A percentile compares a stretch with the other conserved stretches of the same genome.
phyloP scores from a whole-genome alignment of 23 tunicate species.

The Aplidium turbinatum region DNA sequence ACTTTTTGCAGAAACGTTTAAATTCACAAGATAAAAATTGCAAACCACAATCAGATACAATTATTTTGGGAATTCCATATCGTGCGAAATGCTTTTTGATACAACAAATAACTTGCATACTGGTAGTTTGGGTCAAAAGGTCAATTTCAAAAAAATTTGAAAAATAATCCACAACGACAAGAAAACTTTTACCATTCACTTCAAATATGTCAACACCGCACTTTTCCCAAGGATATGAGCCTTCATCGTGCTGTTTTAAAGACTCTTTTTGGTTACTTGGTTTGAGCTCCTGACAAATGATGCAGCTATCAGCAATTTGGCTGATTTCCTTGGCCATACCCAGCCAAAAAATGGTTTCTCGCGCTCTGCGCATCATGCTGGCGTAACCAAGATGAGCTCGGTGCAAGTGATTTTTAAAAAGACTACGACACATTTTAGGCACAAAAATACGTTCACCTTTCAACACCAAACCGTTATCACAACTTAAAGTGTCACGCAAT shows the following conservation, averaged over 20 bases:
- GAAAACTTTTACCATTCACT: constrained; percentile 3
- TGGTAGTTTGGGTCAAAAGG: constrained; percentile 4
- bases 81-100: constrained; percentile 24
- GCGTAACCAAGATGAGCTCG: constrained; percentile 19
- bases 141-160: constrained; percentile 44
- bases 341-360: constrained; percentile 34
- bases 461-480: constrained; percentile 7
- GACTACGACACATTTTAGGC: not conserved
- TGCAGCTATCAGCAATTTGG: not conserved
- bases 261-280: constrained; percentile 7
- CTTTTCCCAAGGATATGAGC: constrained; percentile 22
- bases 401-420: constrained; percentile 2
- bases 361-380: constrained; percentile 35
- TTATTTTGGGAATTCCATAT: constrained; percentile 31
- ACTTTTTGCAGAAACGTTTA: constrained; percentile 3
- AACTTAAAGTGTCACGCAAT: constrained; percentile 3
- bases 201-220: constrained; percentile 47
- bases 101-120: constrained; percentile 11
- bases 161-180: constrained; percentile 39
- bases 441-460: constrained; percentile 26
- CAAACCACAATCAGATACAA: constrained; percentile 21
- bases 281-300: constrained; percentile 6
- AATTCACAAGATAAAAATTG: constrained; percentile 26
- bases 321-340: constrained; percentile 33
- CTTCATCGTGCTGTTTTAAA: constrained; percentile 8